phyloP scores from a whole-genome alignment of 2,888 invertebrate species.

The Microplitis manilae region DNA sequence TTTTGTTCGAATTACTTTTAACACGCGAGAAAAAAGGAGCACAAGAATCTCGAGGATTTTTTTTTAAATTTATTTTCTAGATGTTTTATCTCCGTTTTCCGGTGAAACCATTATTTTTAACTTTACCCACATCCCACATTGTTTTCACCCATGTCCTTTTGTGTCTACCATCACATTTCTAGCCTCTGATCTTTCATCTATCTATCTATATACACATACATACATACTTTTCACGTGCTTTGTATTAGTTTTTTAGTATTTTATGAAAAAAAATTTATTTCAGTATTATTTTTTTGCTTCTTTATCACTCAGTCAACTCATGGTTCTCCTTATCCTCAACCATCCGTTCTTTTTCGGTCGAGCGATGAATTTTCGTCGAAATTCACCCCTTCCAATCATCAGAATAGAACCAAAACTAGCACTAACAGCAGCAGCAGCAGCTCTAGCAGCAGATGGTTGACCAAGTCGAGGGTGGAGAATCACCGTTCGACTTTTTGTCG shows the following conservation, averaged over 20 bases:
- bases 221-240: background rate
- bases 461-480: conserved; percentile 4
- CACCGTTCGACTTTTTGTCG: conserved; percentile 41
- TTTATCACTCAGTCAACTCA: too few species aligned
- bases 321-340: too few species aligned
- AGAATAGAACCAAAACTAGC: too few species aligned
- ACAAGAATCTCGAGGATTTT: background rate
- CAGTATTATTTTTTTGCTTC: background rate
- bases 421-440: background rate
- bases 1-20: background rate
- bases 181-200: conserved; percentile 12
- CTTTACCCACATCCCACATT: background rate
- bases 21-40: background rate
- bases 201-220: background rate
- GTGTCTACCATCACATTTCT: background rate
- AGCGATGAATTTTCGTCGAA: conserved; percentile 35
- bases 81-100: conserved; percentile 11
- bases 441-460: background rate
- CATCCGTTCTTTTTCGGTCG: background rate
- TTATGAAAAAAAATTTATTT: too few species aligned
- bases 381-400: background rate
- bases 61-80: conserved; percentile 5
- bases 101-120: conserved; percentile 8
- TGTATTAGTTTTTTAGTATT: background rate
- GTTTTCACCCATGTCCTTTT: background rate